Conservation (phyloP, 2,113 vertebrate genomes). For the Spea bombifrons region DNA sequence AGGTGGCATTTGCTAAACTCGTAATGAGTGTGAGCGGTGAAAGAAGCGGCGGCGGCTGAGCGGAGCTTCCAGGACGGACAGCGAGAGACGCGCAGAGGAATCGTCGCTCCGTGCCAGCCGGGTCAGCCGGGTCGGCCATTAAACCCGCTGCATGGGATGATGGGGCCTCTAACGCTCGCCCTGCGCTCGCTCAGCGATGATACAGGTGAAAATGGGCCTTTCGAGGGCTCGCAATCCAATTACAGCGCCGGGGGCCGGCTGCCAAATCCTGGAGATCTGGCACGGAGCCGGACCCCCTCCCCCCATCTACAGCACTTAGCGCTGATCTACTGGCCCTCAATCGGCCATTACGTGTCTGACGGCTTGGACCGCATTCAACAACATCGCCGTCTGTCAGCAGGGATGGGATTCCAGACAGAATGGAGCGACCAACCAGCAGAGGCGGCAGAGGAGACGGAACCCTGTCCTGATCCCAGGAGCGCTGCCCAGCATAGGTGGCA, state of each 20-base stretch:
- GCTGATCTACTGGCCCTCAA: conserved; percentile 33
- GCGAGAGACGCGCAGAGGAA: conserved; percentile 16
- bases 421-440: background rate
- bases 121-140: conserved; percentile 43
- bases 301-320: conserved; percentile 17
- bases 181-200: conserved; percentile 45
- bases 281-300: conserved; percentile 8
- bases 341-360: conserved; percentile 25
- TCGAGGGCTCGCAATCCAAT: conserved; percentile 43
- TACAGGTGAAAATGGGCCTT: conserved; percentile 48
- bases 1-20: background rate
- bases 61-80: background rate
- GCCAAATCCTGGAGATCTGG: conserved; percentile 29
- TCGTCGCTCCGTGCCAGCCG: conserved; percentile 28
- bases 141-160: conserved; percentile 28
- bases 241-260: conserved; percentile 29
- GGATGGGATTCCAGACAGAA: background rate
- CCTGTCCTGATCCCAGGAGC: conserved; percentile 3
- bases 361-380: background rate
- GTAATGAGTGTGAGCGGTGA: background rate
- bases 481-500: too few species aligned
- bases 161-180: conserved; percentile 32
- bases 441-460: background rate
- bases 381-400: background rate
- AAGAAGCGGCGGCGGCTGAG: background rate